Base-by-base conservation (phyloP, 2,113 vertebrate species). In the Nematolebias whitei region DNA sequence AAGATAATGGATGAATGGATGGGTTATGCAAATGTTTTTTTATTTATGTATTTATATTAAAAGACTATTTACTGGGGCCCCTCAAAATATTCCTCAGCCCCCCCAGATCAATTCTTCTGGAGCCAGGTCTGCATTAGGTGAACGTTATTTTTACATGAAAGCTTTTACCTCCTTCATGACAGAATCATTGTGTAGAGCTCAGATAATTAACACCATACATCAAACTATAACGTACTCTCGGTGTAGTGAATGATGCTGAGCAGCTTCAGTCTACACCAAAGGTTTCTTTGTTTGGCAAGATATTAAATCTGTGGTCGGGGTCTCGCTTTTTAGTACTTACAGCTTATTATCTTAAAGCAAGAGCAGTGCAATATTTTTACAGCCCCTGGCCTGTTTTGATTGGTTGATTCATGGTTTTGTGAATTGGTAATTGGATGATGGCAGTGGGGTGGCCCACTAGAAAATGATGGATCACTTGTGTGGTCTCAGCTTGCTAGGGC, bases 341-440 rank as follows among this genome's bases (percentile, higher is more conserved):
- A 24, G 50, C 7, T 59, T 64, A 45, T 79, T 77, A 71, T 61
- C 35, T 45, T 41, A 65, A 29, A 63, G 69, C 43, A 38, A 24
- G 22, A 66, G 23, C 39, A 19, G 69, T 51, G 53, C 63, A 79
- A 71, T 82, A 76, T 83, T 76, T 74, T 71, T 68, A 74, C 73
- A 59, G 70, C 80, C 76, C 67, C 68, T 11, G 43, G 76, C 76
- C 63, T 41, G 7, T 20, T 60, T 66, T 87, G 80, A 86, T 84
- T 89, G 86, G 84, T 77, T 87, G 82, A 87, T 86, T 86, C 74
- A 84, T 88, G 82, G 64, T 73, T 68, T 41, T 1, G 52, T 38
- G 78, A 56, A 55, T 48, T 56, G 54, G 77, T 85, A 85, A 86
- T 78, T 83, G 77, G 86, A 84, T 74, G 83, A 83, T 80, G 77